A percentile compares a stretch with the other conserved stretches of the same genome.
phyloP scores from a whole-genome alignment of 2,113 vertebrate species.

The Origma solitaria region DNA sequence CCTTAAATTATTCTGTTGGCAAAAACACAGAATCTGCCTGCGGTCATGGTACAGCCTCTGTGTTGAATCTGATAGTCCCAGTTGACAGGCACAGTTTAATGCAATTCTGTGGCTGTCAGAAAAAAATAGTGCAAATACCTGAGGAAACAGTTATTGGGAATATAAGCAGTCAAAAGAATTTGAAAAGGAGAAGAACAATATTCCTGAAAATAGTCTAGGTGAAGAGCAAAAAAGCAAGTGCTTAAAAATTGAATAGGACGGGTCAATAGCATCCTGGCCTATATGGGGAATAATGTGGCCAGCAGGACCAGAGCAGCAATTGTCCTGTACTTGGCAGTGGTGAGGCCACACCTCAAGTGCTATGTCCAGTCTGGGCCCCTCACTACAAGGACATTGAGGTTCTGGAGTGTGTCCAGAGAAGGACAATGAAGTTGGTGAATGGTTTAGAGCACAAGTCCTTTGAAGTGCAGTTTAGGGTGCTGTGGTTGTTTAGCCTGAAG shows the following conservation, averaged over 20 bases:
- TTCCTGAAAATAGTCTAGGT: neutral
- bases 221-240: neutral
- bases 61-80: neutral
- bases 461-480: neutral
- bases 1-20: neutral
- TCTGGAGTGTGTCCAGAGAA: neutral
- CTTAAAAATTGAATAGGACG: neutral
- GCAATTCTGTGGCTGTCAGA: neutral
- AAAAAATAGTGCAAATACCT: neutral
- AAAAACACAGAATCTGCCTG: neutral
- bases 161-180: neutral
- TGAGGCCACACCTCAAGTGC: accelerated
- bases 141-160: neutral
- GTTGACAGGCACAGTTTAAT: neutral
- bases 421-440: neutral
- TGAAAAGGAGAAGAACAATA: neutral
- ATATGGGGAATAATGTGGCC: neutral
- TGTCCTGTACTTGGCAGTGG: accelerated
- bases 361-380: neutral
- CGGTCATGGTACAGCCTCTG: accelerated
- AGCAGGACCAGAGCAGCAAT: neutral
- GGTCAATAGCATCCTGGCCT: neutral
- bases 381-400: neutral
- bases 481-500: neutral
- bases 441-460: neutral